phyloP scores from a whole-genome alignment of 2,113 vertebrate genomes.

The Leptobrachium leishanense region DNA sequence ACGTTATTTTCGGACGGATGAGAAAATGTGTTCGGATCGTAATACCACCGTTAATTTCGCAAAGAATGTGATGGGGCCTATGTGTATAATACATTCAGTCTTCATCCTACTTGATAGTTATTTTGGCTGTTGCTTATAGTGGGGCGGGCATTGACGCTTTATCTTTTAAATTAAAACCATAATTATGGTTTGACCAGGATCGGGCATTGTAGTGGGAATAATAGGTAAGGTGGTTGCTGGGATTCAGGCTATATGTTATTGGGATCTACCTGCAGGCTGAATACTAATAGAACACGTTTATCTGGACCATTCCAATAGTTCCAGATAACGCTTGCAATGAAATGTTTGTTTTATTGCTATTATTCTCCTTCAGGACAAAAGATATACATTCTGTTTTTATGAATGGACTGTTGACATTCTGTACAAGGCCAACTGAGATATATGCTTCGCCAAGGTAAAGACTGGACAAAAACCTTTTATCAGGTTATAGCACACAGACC shows the following conservation, averaged over 20 bases:
- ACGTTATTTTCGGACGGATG: too few relatives aligned
- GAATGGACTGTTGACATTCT: conserved; percentile 64
- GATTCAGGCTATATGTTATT: conserved; percentile 82
- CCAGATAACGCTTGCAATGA: conserved; percentile 69
- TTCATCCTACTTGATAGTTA: too few relatives aligned
- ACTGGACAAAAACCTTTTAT: conserved; percentile 9
- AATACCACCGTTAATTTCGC: too few relatives aligned
- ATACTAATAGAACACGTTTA: conserved; percentile 77
- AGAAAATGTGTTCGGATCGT: too few relatives aligned
- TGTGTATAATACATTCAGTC: too few relatives aligned
- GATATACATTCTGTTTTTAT: conserved; percentile 65
- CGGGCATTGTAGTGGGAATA: conserved; percentile 78
- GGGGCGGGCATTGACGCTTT: conserved; percentile 63
- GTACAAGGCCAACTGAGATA: conserved; percentile 40
- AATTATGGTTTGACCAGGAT: conserved; percentile 85
- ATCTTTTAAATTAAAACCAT: conserved; percentile 79
- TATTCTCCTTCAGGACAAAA: conserved; percentile 68
- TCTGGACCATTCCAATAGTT: conserved; percentile 68
- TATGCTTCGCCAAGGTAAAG: conserved; percentile 14
- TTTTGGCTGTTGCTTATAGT: too few relatives aligned
- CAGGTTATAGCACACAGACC: conserved; percentile 2
- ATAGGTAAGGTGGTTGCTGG: conserved; percentile 85
- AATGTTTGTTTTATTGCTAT: conserved; percentile 67
- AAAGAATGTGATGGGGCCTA: too few relatives aligned
- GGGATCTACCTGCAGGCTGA: conserved; percentile 72